Evolutionary conservation across 1,140 invertebrate species (phyloP).

Genomic region (Apis mellifera): DNA sequence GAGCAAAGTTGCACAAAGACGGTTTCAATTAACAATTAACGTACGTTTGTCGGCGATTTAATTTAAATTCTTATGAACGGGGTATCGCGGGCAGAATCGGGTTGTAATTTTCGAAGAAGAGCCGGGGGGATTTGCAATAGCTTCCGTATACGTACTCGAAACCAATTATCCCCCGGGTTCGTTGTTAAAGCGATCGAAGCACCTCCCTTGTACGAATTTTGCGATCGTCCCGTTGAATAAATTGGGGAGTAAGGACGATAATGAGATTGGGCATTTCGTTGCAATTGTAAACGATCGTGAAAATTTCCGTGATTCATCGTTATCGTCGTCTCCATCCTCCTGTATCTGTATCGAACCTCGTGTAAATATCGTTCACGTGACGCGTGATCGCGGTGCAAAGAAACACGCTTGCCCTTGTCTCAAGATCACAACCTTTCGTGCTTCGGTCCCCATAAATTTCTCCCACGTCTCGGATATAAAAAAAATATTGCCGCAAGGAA

Average conservation of each 20-base stretch:
- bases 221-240: not conserved
- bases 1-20: too few species aligned
- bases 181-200: conserved; percentile 1
- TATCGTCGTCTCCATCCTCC: conserved; percentile 4
- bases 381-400: not conserved
- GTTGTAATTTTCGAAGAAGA: not conserved
- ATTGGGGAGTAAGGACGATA: not conserved
- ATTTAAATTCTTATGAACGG: too few species aligned
- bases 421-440: conserved; percentile 35
- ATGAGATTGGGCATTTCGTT: not conserved
- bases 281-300: not conserved
- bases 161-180: not conserved
- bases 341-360: conserved; percentile 33
- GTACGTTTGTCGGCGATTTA: too few species aligned
- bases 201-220: not conserved
- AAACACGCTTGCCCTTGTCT: conserved; percentile 36
- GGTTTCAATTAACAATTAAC: too few species aligned
- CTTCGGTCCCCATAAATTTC: conserved; percentile 39
- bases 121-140: too few species aligned
- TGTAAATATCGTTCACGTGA: conserved; percentile 55
- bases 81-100: too few species aligned
- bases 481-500: conserved; percentile 27
- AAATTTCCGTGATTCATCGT: not conserved
- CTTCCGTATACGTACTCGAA: not conserved
- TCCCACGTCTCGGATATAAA: conserved; percentile 33